Percentiles rank a stretch among this genome's conserved stretches.
These are phyloP conservation scores for Zaprionus gabonicus DNA, from an alignment of 1,140 invertebrate species.

Conservation along the genomic window DNA sequence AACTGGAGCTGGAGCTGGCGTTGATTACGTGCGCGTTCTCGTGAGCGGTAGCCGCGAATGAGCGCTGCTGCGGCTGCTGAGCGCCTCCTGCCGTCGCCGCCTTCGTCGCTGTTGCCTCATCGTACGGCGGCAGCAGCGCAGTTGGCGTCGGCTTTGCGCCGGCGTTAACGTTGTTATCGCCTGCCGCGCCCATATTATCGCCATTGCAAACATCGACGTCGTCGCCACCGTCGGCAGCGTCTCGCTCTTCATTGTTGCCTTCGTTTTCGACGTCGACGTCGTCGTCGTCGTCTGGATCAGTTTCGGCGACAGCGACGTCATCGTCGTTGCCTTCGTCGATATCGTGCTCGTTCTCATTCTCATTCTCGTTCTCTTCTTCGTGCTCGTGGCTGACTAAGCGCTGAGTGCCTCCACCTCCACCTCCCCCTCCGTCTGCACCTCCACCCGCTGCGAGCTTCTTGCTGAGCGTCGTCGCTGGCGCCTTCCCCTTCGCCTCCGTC, in stretches of 20 bases:
- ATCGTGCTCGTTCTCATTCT: conserved; percentile 21
- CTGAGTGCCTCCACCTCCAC: conserved; percentile 19
- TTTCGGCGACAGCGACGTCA: conserved; percentile 16
- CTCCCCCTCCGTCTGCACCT: neutral
- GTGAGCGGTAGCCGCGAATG: conserved; percentile 68
- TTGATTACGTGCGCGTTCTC: conserved; percentile 72
- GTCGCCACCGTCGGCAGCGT: conserved; percentile 31
- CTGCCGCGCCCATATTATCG: conserved; percentile 80
- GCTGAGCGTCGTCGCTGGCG: conserved; percentile 22
- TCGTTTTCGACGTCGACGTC: conserved; percentile 36
- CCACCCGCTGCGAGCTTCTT: conserved; percentile 39
- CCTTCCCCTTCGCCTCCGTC: neutral
- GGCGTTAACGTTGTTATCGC: conserved; percentile 86
- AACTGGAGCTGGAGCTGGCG: conserved; percentile 67
- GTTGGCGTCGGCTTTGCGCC: conserved; percentile 16
- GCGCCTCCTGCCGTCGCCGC: conserved; percentile 44
- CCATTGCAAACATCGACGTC: conserved; percentile 49
- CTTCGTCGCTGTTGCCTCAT: conserved; percentile 28
- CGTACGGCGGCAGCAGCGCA: conserved; percentile 38
- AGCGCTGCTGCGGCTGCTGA: conserved; percentile 54
- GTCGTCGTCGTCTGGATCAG: conserved; percentile 38
- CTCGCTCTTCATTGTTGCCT: conserved; percentile 30
- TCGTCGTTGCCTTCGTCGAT: conserved; percentile 37
- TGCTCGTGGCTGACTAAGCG: conserved; percentile 41
- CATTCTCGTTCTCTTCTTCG: conserved; percentile 18